Conservation (phyloP, 2,113 vertebrate genomes). For the Falcunculus frontatus region DNA sequence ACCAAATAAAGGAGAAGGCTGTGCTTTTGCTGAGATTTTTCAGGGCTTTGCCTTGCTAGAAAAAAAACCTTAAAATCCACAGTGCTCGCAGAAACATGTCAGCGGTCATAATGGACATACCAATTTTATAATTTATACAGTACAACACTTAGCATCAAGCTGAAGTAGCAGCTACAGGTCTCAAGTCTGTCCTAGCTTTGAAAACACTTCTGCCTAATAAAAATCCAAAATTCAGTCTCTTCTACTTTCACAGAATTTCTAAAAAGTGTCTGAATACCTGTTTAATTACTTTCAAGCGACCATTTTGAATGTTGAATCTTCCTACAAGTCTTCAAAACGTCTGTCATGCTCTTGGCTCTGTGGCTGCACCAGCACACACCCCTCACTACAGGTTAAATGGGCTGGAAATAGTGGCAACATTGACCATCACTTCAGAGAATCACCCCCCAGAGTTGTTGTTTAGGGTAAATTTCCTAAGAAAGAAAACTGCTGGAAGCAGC, state of each 20-base stretch:
- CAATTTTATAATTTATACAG: background rate
- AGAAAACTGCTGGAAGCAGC: background rate
- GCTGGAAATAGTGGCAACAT: background rate
- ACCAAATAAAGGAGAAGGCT: background rate
- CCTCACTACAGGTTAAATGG: background rate
- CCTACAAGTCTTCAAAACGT: background rate
- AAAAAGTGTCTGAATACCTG: background rate
- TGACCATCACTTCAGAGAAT: background rate
- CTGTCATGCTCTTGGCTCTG: background rate
- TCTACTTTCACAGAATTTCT: background rate
- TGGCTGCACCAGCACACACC: background rate
- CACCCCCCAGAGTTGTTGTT: background rate
- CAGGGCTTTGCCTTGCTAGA: background rate
- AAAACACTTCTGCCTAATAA: background rate
- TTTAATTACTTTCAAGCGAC: background rate
- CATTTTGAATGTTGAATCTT: background rate
- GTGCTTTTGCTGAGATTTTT: background rate
- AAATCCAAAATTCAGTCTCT: background rate
- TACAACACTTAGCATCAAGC: background rate
- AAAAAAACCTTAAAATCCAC: background rate
- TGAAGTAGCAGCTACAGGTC: background rate
- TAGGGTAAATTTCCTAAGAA: background rate
- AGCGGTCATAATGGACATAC: background rate
- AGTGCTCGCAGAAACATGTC: background rate
- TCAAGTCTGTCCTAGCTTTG: background rate